phyloP scores from a whole-genome alignment of 2,888 invertebrate species.

The Meganola albula region DNA sequence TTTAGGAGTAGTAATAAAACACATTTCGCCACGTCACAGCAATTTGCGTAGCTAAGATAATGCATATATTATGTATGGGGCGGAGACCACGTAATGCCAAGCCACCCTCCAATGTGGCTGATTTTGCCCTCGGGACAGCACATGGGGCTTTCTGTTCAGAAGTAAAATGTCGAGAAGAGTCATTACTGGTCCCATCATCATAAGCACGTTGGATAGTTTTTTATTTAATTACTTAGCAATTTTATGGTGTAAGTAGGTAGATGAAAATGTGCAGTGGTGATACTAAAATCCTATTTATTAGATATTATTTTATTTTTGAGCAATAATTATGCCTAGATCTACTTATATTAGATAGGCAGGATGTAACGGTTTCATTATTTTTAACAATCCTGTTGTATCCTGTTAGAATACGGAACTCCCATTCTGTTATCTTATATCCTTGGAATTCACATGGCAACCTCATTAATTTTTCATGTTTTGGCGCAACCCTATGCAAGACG shows the following conservation, averaged over 20 bases:
- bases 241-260: constrained; percentile 3
- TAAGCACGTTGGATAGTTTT: constrained; percentile 7
- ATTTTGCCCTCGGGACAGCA: constrained; percentile 45
- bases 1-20: constrained; percentile 31
- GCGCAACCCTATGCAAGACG: constrained; percentile 39
- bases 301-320: no score
- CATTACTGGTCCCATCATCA: constrained; percentile 16
- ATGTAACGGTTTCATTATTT: no score
- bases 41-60: constrained; percentile 42
- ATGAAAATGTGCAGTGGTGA: no score
- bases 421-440: no score
- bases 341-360: no score
- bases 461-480: constrained; percentile 52
- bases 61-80: constrained; percentile 46
- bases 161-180: constrained; percentile 32
- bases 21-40: constrained; percentile 35
- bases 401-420: no score
- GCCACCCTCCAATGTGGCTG: constrained; percentile 46
- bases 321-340: no score
- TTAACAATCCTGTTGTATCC: no score
- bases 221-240: constrained; percentile 8
- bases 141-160: constrained; percentile 30
- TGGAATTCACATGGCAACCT: no score
- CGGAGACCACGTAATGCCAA: constrained; percentile 39
- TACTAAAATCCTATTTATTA: no score